A percentile compares a stretch with the other conserved stretches of the same genome.
phyloP scores from a whole-genome alignment of 2,888 invertebrate genomes.

The Sericinus montela region DNA sequence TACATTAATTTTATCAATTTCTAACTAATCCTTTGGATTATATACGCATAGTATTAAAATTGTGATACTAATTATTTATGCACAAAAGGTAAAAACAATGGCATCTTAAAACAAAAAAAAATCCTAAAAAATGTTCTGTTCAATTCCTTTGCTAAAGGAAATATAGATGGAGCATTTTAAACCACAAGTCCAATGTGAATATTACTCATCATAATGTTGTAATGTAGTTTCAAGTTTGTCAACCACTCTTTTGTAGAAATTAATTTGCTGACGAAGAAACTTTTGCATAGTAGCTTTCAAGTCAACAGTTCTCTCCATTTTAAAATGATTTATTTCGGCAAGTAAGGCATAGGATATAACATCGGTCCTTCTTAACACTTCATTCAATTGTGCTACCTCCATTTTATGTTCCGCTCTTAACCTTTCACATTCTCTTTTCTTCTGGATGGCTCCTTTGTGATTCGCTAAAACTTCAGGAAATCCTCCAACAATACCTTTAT shows the following conservation, averaged over 20 bases:
- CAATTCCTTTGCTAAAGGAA: constrained; percentile 14
- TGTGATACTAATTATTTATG: constrained; percentile 25
- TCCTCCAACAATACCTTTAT: constrained; percentile 93
- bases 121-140: constrained; percentile 7
- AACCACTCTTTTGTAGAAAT: constrained; percentile 93
- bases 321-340: constrained; percentile 97
- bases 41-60: constrained; percentile 29
- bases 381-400: constrained; percentile 88
- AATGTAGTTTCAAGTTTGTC: constrained; percentile 83
- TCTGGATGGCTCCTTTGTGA: constrained; percentile 93
- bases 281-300: constrained; percentile 91
- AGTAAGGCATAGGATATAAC: constrained; percentile 95
- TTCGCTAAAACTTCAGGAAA: constrained; percentile 95
- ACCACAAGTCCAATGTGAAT: constrained; percentile 20
- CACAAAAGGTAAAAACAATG: constrained; percentile 30
- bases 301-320: constrained; percentile 90
- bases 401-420: constrained; percentile 89
- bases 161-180: background rate
- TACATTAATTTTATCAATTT: constrained; percentile 44
- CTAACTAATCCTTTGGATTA: constrained; percentile 55
- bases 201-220: constrained; percentile 66
- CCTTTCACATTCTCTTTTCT: constrained; percentile 93
- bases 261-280: constrained; percentile 93
- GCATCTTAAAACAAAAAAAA: constrained; percentile 19
- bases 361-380: constrained; percentile 91